Conservation (phyloP, 2,888 invertebrate species). For the Hedychridium roseum region DNA sequence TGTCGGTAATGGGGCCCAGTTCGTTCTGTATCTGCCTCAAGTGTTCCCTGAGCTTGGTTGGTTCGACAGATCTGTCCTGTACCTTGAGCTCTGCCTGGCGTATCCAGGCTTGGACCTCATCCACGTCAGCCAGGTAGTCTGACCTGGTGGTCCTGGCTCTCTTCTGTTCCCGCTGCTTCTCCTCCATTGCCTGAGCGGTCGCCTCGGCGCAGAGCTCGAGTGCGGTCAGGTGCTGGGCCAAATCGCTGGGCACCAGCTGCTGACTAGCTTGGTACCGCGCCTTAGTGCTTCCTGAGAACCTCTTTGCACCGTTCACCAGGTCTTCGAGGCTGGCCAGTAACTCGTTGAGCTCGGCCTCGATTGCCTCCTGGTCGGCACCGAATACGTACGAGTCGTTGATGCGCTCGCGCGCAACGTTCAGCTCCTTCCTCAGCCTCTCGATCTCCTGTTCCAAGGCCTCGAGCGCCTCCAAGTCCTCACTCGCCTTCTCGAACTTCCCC, state of each 20-base stretch:
- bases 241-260: constrained; percentile 73
- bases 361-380: constrained; percentile 74
- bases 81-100: constrained; percentile 84
- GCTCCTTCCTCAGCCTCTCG: constrained; percentile 73
- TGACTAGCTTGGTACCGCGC: constrained; percentile 63
- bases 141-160: constrained; percentile 83
- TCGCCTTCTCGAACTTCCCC: constrained; percentile 78
- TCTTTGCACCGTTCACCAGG: constrained; percentile 52
- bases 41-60: constrained; percentile 78
- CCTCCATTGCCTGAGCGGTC: constrained; percentile 82
- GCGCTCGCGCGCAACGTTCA: constrained; percentile 66
- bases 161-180: constrained; percentile 86
- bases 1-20: constrained; percentile 75
- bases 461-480: constrained; percentile 79
- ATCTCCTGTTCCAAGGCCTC: constrained; percentile 76
- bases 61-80: constrained; percentile 81
- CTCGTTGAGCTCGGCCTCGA: constrained; percentile 69
- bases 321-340: constrained; percentile 62
- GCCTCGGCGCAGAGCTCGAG: constrained; percentile 85
- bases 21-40: constrained; percentile 81
- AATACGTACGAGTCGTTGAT: constrained; percentile 74
- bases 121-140: constrained; percentile 82
- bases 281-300: constrained; percentile 59
- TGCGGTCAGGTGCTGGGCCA: constrained; percentile 81
- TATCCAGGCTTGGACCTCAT: constrained; percentile 84